Conservation (phyloP, 2,888 invertebrate genomes). For the Hirtodrosophila duncani region DNA sequence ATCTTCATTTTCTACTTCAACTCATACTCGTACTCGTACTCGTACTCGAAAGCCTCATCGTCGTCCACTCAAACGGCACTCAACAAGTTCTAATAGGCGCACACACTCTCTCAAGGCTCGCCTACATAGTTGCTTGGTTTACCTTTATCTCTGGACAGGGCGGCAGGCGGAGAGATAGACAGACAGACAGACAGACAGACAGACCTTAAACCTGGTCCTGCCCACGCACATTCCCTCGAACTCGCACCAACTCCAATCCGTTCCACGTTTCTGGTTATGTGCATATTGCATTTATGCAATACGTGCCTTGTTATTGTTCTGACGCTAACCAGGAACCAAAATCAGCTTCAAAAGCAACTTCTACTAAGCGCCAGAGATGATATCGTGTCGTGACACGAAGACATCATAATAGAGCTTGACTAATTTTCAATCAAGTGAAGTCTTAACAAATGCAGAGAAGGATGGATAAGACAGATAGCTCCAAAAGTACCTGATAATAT, state of each 20-base stretch:
- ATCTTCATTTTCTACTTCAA: neutral
- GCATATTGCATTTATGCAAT: slow-evolving; percentile 71
- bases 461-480: too few species aligned
- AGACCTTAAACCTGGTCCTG: neutral
- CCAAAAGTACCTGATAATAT: too few species aligned
- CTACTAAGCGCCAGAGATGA: too few species aligned
- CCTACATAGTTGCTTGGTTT: slow-evolving; percentile 35
- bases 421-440: too few species aligned
- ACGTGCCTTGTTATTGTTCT: slow-evolving; percentile 67
- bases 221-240: slow-evolving; percentile 52
- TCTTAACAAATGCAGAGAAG: too few species aligned
- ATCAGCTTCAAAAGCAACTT: too few species aligned
- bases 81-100: slow-evolving; percentile 66
- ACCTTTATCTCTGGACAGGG: slow-evolving; percentile 14
- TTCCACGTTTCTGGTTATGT: too few species aligned
- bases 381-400: too few species aligned
- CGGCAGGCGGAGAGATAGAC: too few species aligned
- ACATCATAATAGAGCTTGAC: too few species aligned
- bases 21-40: too few species aligned
- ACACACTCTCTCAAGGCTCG: slow-evolving; percentile 11
- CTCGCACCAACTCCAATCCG: too few species aligned
- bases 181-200: slow-evolving; percentile 2
- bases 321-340: slow-evolving; percentile 24
- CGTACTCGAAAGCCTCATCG: slow-evolving; percentile 2
- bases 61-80: slow-evolving; percentile 58